Base-by-base conservation (phyloP, 2,113 vertebrate genomes). In the Helogale parvula region DNA sequence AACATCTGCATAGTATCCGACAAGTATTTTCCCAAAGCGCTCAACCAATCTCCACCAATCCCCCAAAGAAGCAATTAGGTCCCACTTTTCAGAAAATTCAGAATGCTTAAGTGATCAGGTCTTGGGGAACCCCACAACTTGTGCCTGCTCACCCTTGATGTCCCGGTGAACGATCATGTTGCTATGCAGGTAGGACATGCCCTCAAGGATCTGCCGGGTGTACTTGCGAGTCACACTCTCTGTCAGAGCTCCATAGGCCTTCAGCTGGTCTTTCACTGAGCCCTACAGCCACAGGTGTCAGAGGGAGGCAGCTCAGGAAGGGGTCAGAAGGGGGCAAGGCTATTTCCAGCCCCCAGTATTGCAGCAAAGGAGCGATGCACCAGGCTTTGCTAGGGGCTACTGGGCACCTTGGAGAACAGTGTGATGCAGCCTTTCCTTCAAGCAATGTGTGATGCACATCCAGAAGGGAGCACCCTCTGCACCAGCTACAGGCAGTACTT, bases 151-250 rank as follows among this genome's bases (percentile, higher is more conserved):
- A 99, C 99, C 99, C 98, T 99, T 99, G 96, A 99, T 99, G 99
- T 99, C 99, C 93, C 99, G 99, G 98, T 99, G 99, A 96, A 99
- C 99, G 29, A 99, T 99, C 99, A 99, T 99, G 98, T 99, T 99
- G 99, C 99, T 99, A 98, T 99, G 99, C 71, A 99, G 99, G 95
- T 99, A 99, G 0, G 99, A 99, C 99, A 99, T 99, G 85, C 99
- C 99, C 98, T 99, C 99, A 47, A 99, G 99, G 97, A 99, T 99
- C 99, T 99, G 99, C 94, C 99, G 99, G 0, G 99, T 99, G 95
- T 99, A 99, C 97, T 99, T 99, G 27, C 99, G 99, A 27, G 99
- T 99, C 63, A 99, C 99, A 0, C 99, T 99, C 97, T 99, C 99
- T 0, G 99, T 99, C 87, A 99, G 99, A 0, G 99, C 99, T 11